A percentile compares a stretch with the other conserved stretches of the same genome.
These are phyloP conservation scores for Drosophila dunni DNA, from an alignment of 1,140 invertebrate genomes.

Conservation along the genomic window DNA sequence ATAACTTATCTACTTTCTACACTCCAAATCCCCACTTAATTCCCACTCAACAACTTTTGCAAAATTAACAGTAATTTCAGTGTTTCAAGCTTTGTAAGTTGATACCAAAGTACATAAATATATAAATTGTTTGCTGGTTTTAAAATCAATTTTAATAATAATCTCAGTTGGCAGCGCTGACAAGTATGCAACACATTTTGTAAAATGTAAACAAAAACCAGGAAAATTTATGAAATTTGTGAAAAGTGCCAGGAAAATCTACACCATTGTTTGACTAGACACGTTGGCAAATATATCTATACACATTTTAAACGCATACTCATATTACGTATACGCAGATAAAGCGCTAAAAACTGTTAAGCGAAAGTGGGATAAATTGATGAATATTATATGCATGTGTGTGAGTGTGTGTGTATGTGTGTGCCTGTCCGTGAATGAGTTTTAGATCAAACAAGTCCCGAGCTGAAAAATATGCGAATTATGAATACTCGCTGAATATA, in stretches of 20 bases:
- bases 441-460: constrained; percentile 11
- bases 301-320: background rate
- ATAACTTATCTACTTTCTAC: too few relatives aligned
- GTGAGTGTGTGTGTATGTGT: background rate
- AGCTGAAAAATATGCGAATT: background rate
- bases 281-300: background rate
- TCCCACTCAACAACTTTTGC: background rate
- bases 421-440: constrained; percentile 4
- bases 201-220: constrained; percentile 1
- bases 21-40: background rate
- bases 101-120: constrained; percentile 1
- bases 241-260: constrained; percentile 13
- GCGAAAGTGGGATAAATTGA: background rate
- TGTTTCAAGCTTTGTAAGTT: background rate
- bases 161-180: constrained; percentile 1
- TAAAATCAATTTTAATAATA: constrained; percentile 24
- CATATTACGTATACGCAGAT: background rate
- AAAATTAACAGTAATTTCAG: background rate
- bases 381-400: background rate
- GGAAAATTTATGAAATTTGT: constrained; percentile 24
- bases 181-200: constrained; percentile 41
- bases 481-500: background rate
- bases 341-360: constrained; percentile 7
- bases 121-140: constrained; percentile 4
- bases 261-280: constrained; percentile 14